Conservation (phyloP, 1,140 invertebrate genomes). For the Bombus soroeensis region DNA sequence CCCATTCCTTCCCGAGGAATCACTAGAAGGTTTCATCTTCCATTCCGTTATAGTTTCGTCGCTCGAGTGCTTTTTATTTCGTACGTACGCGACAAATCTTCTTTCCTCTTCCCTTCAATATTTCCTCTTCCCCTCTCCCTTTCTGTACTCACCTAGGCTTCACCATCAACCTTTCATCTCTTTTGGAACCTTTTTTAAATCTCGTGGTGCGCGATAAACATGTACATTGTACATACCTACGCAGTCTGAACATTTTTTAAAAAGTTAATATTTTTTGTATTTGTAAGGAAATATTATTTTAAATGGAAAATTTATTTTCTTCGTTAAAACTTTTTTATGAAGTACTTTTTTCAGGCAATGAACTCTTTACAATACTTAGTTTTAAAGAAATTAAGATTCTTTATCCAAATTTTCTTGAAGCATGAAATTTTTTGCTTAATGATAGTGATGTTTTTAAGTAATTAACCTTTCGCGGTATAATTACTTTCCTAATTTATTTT, state of each 20-base stretch:
- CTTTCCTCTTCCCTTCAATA: conserved; percentile 12
- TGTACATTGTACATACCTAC: no score
- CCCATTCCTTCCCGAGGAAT: neutral
- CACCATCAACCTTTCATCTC: conserved; percentile 22
- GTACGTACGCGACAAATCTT: neutral
- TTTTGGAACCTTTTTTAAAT: neutral
- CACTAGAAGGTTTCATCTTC: conserved; percentile 28
- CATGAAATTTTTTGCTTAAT: no score
- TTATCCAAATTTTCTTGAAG: no score
- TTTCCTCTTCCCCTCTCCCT: neutral
- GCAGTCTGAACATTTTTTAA: neutral
- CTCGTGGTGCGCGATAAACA: neutral
- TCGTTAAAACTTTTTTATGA: neutral
- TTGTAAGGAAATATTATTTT: neutral
- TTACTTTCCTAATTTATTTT: no score
- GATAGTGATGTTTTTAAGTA: no score
- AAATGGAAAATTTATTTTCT: neutral
- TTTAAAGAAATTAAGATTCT: no score
- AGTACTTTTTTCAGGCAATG: no score
- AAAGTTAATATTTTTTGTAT: neutral
- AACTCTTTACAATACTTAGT: no score
- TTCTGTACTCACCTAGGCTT: neutral
- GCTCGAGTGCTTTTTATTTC: conserved; percentile 30
- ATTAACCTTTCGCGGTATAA: no score
- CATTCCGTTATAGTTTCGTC: conserved; percentile 19